Conservation (phyloP, 2,113 vertebrate genomes). For the Tachycineta bicolor region DNA sequence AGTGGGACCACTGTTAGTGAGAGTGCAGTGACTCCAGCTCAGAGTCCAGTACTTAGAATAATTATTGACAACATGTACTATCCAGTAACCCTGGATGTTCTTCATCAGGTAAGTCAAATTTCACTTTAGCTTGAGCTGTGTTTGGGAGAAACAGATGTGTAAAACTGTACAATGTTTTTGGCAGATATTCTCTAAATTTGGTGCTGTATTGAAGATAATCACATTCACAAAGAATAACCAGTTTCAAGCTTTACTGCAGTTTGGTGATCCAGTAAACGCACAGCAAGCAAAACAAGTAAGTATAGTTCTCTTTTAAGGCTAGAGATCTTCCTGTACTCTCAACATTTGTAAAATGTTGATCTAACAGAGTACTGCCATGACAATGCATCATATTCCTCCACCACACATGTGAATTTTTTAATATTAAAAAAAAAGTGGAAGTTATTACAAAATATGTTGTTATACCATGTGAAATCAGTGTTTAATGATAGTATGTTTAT, state of each 20-base stretch:
- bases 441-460: not conserved
- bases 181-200: constrained; percentile 99
- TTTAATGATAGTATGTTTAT: not conserved
- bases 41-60: constrained; percentile 95
- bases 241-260: constrained; percentile 97
- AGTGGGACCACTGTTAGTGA: constrained; percentile 88
- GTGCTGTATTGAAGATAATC: constrained; percentile 98
- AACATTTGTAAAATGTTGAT: not conserved
- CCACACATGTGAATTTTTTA: not conserved
- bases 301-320: not conserved
- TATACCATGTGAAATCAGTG: not conserved
- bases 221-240: constrained; percentile 99
- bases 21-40: constrained; percentile 86
- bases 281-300: constrained; percentile 97
- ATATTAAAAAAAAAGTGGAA: not conserved
- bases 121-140: not conserved
- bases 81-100: constrained; percentile 95
- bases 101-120: constrained; percentile 88
- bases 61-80: constrained; percentile 99
- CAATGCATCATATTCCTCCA: not conserved
- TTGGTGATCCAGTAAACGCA: constrained; percentile 91
- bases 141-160: not conserved
- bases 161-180: constrained; percentile 54
- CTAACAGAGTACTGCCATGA: not conserved
- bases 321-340: not conserved